Conservation (phyloP, 2,113 vertebrate genomes). For the Ptilorrhoa leucosticta region DNA sequence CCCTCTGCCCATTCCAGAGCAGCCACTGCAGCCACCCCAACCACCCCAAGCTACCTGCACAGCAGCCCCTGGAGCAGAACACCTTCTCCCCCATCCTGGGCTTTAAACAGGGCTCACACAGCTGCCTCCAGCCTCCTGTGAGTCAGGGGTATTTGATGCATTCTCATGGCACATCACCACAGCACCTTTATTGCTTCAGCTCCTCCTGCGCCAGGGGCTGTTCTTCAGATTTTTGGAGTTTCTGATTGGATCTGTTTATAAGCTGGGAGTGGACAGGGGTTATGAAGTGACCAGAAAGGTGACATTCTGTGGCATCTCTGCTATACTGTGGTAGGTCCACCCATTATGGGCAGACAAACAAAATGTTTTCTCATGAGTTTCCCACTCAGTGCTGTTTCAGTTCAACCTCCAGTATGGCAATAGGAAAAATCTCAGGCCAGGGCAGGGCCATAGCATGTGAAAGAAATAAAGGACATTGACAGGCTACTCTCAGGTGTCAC, state of each 20-base stretch:
- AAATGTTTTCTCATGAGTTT: neutral
- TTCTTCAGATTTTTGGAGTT: neutral
- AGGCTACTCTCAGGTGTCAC: neutral
- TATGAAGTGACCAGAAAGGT: neutral
- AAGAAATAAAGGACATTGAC: neutral
- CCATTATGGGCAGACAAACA: neutral
- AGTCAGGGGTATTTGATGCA: neutral
- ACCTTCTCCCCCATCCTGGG: neutral
- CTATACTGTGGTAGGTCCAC: neutral
- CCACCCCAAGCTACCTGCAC: neutral
- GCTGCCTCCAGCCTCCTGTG: neutral
- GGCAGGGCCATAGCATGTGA: neutral
- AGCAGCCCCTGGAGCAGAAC: neutral
- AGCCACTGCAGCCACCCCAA: neutral
- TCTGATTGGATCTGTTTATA: neutral
- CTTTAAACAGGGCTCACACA: neutral
- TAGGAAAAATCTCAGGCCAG: neutral
- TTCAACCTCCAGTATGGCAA: neutral
- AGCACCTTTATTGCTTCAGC: neutral
- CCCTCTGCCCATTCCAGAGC: neutral
- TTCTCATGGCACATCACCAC: neutral
- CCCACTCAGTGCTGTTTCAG: neutral
- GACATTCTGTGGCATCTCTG: neutral
- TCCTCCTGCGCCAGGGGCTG: neutral
- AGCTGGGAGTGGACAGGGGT: neutral